These are phyloP conservation scores for Falco concolor DNA, from an alignment of 2,797 vertebrate species.

Conservation along the genomic window DNA sequence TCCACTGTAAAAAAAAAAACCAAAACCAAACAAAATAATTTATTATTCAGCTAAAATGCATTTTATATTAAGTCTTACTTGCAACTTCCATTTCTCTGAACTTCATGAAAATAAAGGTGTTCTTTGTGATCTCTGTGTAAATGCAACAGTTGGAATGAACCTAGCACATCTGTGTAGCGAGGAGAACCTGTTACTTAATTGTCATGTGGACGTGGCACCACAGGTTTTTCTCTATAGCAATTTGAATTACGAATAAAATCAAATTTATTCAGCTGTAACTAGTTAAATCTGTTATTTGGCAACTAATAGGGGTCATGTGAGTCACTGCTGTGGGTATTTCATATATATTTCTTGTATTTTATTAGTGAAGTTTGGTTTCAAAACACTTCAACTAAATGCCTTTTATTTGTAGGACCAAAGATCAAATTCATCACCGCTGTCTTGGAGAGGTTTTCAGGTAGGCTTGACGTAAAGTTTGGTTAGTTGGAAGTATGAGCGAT, in stretches of 20 bases:
- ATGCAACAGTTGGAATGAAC: not conserved
- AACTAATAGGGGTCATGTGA: not conserved
- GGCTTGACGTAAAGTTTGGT: not conserved
- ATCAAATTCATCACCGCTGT: not conserved
- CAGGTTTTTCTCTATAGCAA: not conserved
- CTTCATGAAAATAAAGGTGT: not conserved
- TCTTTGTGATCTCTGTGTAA: not conserved
- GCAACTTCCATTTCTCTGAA: not conserved
- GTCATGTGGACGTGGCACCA: not conserved
- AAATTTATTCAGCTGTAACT: conserved; percentile 20
- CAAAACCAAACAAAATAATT: not conserved
- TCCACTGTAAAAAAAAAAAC: not conserved
- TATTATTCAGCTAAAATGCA: not conserved
- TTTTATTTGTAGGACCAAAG: conserved; percentile 16
- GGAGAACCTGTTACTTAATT: not conserved
- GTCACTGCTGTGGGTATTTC: not conserved
- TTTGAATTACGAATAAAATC: not conserved
- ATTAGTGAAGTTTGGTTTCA: not conserved
- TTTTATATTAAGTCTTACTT: not conserved
- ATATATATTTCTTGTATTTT: not conserved
- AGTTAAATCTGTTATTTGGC: conserved; percentile 44
- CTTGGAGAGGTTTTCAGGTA: conserved; percentile 8
- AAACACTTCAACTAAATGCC: not conserved
- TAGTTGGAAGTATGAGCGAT: not conserved
- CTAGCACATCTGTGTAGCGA: not conserved